A percentile compares a stretch with the other conserved stretches of the same genome.
phyloP scores from a whole-genome alignment of 2,797 vertebrate species.

The Tokudaia muenninki region DNA sequence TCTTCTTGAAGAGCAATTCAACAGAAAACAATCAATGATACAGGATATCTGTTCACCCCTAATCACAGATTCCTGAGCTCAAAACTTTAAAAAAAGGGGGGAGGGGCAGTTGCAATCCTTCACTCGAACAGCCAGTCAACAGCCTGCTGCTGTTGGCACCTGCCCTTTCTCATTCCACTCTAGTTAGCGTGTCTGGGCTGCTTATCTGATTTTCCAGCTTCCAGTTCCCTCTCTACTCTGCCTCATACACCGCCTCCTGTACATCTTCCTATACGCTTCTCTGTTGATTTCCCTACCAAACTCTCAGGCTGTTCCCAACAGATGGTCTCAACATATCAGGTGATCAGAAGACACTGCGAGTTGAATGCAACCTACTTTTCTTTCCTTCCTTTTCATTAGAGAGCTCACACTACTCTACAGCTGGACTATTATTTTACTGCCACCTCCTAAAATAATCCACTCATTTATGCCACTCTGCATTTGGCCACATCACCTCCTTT shows the following conservation, averaged over 20 bases:
- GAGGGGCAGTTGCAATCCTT: too few relatives aligned
- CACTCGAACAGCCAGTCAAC: too few relatives aligned
- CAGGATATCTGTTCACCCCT: background rate
- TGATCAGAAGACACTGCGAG: background rate
- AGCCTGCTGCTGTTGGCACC: background rate
- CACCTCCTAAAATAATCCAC: background rate
- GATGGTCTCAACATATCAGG: background rate
- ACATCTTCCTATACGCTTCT: conserved; percentile 23
- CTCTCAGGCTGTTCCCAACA: background rate
- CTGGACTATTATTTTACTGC: background rate
- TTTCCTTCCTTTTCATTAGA: background rate
- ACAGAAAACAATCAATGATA: background rate
- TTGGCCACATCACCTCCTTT: background rate
- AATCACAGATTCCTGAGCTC: background rate
- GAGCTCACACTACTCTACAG: background rate
- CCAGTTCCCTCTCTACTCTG: conserved; percentile 52
- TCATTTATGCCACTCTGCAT: background rate
- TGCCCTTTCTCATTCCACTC: conserved; percentile 53
- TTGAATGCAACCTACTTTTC: background rate
- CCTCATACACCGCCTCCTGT: conserved; percentile 33
- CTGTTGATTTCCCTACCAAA: background rate
- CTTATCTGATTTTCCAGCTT: conserved; percentile 48
- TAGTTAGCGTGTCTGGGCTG: conserved; percentile 42
- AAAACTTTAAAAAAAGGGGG: background rate
- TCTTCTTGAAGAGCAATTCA: background rate